A percentile compares a stretch with the other conserved stretches of the same genome.
Conservation (phyloP, 1,140 invertebrate species). For the Cotesia glomerata region DNA sequence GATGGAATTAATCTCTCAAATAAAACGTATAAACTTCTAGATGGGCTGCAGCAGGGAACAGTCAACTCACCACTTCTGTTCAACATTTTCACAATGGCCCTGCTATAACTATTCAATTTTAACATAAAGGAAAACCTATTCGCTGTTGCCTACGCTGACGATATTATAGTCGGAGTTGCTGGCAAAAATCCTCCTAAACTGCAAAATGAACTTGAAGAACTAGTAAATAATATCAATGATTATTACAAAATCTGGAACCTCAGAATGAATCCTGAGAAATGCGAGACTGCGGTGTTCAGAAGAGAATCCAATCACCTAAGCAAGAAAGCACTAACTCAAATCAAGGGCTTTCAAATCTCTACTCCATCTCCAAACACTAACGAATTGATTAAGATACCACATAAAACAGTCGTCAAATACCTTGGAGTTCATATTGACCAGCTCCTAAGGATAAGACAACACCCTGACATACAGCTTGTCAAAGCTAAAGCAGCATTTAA, state of each 20-base stretch:
- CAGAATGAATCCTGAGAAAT: slow-evolving; percentile 17
- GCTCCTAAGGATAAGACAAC: background rate
- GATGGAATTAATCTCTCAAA: background rate
- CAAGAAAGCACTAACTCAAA: background rate
- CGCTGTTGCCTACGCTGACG: slow-evolving; percentile 33
- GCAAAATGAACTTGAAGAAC: slow-evolving; percentile 7
- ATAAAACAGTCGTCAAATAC: slow-evolving; percentile 12
- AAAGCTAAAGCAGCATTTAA: slow-evolving; percentile 10
- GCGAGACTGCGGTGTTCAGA: background rate
- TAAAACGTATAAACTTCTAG: background rate
- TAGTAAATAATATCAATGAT: slow-evolving; percentile 25
- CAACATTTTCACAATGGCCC: slow-evolving; percentile 23
- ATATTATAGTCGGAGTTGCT: slow-evolving; percentile 23
- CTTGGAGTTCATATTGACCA: slow-evolving; percentile 13
- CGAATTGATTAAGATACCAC: background rate
- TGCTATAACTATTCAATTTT: slow-evolving; percentile 18
- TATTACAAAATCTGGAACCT: slow-evolving; percentile 25
- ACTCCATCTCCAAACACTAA: background rate
- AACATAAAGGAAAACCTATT: background rate
- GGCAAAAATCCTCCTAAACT: background rate
- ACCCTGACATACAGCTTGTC: background rate
- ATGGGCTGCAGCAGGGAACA: slow-evolving; percentile 23
- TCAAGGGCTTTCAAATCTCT: background rate
- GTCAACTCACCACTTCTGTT: slow-evolving; percentile 24
- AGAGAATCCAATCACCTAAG: background rate